Base-by-base conservation (phyloP, 1,140 invertebrate species). In the silkworm (Bombyx mori) region DNA sequence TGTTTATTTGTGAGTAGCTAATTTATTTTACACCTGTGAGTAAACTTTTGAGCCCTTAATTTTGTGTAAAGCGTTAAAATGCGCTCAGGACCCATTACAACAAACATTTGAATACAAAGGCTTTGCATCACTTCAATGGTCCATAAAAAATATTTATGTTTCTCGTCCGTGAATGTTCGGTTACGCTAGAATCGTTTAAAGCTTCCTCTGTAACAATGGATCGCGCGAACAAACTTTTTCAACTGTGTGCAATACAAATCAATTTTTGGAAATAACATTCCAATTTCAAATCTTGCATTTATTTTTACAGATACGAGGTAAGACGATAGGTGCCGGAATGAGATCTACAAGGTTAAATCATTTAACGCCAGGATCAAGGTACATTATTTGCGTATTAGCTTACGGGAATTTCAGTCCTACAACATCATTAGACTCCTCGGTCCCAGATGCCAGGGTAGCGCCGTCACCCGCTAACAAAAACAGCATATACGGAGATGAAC, bases 371-470 rank as follows among this genome's bases (percentile, higher is more conserved):
- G 94, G 93, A 71, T 94, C 93, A 0, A 90, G 91, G 56, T 97
- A 97, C 84, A 90, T 92, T 54, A 93, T 97, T 66, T 97, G 96
- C 80, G 94, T 97, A 22, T 88, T 95, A 58, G 95, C 94, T 3
- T 87, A 95, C 42, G 94, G 94, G 56, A 82, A 80, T 62, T 82
- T 95, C 57, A 94, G 93, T 1, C 91, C 62, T 35, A 60, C 65
- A n/a, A 79, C 80, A 35, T 75, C 82, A 2, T 54, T 73, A 4
- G 72, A 68, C 8, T 84, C 79, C 48, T 79, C 88, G 12, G 65
- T 75, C 10, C 81, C 88, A 0, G 83, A 88, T 63, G 86, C 87
- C 54, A 88, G 86, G 75, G 85, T 90, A 57, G 88, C 89, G 47
- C 75, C 83, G 49, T 73, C 84, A 49, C 83, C 85, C 51, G 86